Evolutionary conservation across 2,797 vertebrate species (phyloP), one percentile per base, ranked within the genome.

Genomic region (Sebastes vulpes): DNA sequence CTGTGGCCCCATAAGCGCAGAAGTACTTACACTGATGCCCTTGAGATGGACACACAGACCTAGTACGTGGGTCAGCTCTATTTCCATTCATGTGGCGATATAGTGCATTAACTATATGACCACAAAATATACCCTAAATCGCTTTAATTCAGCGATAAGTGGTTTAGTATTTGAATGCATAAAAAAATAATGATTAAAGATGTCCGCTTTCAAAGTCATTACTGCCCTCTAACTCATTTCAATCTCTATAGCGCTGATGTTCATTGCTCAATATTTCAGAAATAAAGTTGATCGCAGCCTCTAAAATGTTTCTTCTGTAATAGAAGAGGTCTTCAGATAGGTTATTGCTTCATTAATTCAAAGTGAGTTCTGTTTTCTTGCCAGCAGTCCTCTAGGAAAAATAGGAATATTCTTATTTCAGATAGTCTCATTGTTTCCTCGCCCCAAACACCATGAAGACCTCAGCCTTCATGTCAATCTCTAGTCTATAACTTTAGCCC

Each of bases 11-110:
- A 2, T 82, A 72, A 86, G 72, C 73, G 77, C 81, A 72, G 32
- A 60, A 65, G 81, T 73, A 83, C 83, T 93, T 83, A 63, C 77
- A 72, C 46, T 26, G 76, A 89, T 80, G 83, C 81, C 91, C 79
- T 92, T 93, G 89, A 92, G 84, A 86, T 84, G 80, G 68, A 82
- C 84, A 69, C 66, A 21, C 12, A 64, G 58, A 52, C 73, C 65
- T 12, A 7, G 31, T 64, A 25, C 16, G 10, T 46, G 46, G 46
- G 57, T 73, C 59, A 11, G 59, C 57, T 74, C 32, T 48, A 25
- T 68, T 73, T 76, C 31, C 31, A 53, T 58, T 64, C 20, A 29
- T n/a, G 50, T 50, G 28, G 29, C 21, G 23, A 66, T 18, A 53
- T 5, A 56, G 57, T 32, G 38, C 9, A 38, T 83, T 32, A 74